Percentiles rank a stretch among this genome's conserved stretches.
These are phyloP conservation scores for Antedon bifida DNA, from an alignment of 35 echinoderm and acorn worm species.

Conservation along the genomic window DNA sequence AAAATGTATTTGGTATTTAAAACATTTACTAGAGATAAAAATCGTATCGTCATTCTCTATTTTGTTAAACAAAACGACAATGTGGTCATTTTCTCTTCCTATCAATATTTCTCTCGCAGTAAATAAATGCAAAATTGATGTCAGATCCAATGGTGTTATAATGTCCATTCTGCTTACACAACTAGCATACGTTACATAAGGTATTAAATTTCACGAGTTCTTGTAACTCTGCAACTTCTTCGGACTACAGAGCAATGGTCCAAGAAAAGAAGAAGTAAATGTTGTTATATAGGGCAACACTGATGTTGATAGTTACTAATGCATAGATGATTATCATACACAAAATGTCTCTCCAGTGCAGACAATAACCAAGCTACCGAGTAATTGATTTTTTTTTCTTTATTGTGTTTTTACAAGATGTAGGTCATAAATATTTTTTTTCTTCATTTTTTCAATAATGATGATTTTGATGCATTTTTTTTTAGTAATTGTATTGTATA, in stretches of 20 bases:
- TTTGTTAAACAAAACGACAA: too few relatives aligned
- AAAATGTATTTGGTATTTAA: too few relatives aligned
- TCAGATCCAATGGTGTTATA: background rate
- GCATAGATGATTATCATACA: background rate
- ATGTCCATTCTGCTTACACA: background rate
- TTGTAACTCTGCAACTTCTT: background rate
- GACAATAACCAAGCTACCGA: background rate
- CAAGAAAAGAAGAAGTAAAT: background rate
- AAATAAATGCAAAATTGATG: background rate
- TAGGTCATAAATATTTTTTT: background rate
- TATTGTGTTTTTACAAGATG: background rate
- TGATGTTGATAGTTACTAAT: background rate
- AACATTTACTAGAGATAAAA: too few relatives aligned
- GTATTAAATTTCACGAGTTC: background rate
- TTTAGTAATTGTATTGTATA: too few relatives aligned
- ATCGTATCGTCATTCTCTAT: too few relatives aligned
- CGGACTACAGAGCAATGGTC: background rate
- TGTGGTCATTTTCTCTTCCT: background rate
- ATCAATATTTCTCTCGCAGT: background rate
- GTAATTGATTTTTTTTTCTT: background rate
- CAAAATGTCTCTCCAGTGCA: background rate
- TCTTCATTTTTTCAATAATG: background rate
- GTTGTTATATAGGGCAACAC: background rate
- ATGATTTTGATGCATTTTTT: too few relatives aligned
- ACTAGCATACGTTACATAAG: background rate